Base-by-base conservation (phyloP, 2,888 invertebrate species). In the Coecobrya sp. region DNA sequence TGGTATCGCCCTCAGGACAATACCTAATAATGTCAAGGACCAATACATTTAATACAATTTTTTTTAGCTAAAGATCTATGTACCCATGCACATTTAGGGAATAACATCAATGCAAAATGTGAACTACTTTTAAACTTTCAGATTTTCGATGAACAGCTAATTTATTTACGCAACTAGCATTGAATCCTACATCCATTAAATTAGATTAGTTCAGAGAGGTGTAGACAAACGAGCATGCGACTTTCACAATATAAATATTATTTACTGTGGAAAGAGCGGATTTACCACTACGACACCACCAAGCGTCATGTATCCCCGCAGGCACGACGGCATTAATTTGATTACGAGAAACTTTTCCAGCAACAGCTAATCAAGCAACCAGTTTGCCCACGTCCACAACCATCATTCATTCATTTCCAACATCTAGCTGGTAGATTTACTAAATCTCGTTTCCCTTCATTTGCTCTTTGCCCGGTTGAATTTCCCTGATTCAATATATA, bases 261-360 rank as follows among this genome's bases (percentile, higher is more conserved):
- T 65, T 65, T 65, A 27, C 27, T 27, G 25, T 5, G 36, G 16
- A 27, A 36, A 70, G 11, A 70, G 36, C 5, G 8, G 13, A 42
- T 42, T 36, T 73, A 27, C 27, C 70, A 73, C 70, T 19, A 1
- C 42, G 36, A 3, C 19, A 70, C 36, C 4, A 70, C n/a, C 19
- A 70, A 70, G 10, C 62, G 62, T 25, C 27, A 65, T 65, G 62
- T 65, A 10, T 93, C 86, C 86, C 91, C 65, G 59, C 45, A 84
- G 93, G 92, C 89, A 76, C 68, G 73, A 91, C 85, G 92, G 90
- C 93, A 92, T 92, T 94, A 94, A 94, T 94, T 94, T 94, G 94
- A 94, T 94, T 94, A 94, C 70, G 55, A 88, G 49, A 86, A 92
- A 93, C 91, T 92, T 93, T 93, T 92, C 91, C 84, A 68, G 49